Conservation (phyloP, 1,140 invertebrate species). For the Penaeus chinensis region DNA sequence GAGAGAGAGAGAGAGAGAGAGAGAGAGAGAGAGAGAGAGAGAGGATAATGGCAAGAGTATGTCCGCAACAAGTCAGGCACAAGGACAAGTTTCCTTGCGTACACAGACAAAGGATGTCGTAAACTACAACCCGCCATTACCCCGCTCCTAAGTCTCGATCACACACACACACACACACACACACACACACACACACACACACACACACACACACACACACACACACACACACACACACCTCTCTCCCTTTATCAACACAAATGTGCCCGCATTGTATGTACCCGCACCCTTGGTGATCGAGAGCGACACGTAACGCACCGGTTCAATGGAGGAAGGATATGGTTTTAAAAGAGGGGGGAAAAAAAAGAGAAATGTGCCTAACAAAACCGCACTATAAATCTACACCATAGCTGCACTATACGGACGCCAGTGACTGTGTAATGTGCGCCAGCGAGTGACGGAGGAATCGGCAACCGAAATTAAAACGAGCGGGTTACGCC, state of each 20-base stretch:
- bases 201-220: conserved; percentile 1
- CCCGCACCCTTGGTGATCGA: not conserved
- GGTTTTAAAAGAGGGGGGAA: not conserved
- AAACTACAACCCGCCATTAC: too few relatives aligned
- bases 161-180: not conserved
- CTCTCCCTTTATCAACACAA: not conserved
- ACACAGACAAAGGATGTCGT: too few relatives aligned
- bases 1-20: not conserved
- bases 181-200: conserved; percentile 13
- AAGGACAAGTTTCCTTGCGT: too few relatives aligned
- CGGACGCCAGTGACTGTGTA: too few relatives aligned
- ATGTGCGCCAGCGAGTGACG: not conserved
- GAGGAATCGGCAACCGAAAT: not conserved
- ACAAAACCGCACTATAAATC: too few relatives aligned
- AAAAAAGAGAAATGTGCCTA: not conserved
- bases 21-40: not conserved
- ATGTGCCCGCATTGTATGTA: not conserved
- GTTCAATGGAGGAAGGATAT: not conserved
- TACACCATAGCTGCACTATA: too few relatives aligned
- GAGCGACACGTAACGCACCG: not conserved
- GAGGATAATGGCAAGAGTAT: not conserved
- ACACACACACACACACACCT: not conserved
- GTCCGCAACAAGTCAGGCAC: not conserved
- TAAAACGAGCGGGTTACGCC: too few relatives aligned
- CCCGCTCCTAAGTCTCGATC: too few relatives aligned